Conservation (phyloP, 1,140 invertebrate genomes). For the Drosophila orosa region DNA sequence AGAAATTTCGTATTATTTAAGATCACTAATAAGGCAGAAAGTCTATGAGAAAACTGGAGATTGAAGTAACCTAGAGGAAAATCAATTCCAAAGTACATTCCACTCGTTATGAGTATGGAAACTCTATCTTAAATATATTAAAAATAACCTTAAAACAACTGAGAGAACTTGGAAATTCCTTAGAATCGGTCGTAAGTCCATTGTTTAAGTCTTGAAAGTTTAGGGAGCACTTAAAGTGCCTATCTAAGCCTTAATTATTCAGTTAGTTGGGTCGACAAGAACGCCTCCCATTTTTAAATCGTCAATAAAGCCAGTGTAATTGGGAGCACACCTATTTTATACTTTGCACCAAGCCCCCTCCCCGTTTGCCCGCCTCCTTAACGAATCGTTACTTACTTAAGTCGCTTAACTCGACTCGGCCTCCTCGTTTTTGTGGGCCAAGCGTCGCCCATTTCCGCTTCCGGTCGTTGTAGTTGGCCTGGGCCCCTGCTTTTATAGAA, state of each 20-base stretch:
- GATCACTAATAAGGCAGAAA: background rate
- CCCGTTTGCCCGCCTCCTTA: conserved; percentile 4
- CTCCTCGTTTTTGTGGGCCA: conserved; percentile 35
- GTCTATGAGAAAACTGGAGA: background rate
- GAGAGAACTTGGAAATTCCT: background rate
- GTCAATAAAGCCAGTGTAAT: conserved; percentile 25
- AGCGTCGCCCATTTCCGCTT: conserved; percentile 51
- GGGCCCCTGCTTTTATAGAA: conserved; percentile 8
- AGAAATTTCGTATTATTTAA: background rate
- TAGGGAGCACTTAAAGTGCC: background rate
- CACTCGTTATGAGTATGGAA: background rate
- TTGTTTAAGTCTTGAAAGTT: background rate
- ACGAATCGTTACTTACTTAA: conserved; percentile 40
- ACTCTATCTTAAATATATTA: background rate
- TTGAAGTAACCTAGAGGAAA: background rate
- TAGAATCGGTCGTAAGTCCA: background rate
- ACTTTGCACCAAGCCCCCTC: background rate
- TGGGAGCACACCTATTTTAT: conserved; percentile 38
- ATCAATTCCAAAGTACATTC: background rate
- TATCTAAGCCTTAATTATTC: conserved; percentile 22
- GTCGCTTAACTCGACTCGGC: conserved; percentile 15
- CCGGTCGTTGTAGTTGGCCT: conserved; percentile 28
- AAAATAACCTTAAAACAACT: background rate
- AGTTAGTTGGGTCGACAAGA: background rate
- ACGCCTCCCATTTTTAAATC: conserved; percentile 26